Percentiles rank a stretch among this genome's conserved stretches.
These are phyloP conservation scores for Thecophora atra DNA, from an alignment of 2,888 invertebrate genomes.

Conservation along the genomic window DNA sequence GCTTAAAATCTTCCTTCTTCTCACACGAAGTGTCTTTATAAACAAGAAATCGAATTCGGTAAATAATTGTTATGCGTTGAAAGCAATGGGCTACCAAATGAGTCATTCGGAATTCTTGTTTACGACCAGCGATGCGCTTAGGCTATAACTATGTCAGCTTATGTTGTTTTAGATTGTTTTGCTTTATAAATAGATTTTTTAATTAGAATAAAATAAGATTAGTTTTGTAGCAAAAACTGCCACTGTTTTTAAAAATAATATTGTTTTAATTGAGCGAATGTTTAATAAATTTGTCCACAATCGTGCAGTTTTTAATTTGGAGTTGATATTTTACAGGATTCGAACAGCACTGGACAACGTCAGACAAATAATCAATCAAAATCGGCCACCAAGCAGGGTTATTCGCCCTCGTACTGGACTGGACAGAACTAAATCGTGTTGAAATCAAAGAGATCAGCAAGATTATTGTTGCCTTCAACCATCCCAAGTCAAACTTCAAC, in stretches of 20 bases:
- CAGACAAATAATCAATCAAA: slow-evolving; percentile 66
- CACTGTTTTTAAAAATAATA: neutral
- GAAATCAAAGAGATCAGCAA: slow-evolving; percentile 27
- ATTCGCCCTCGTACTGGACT: slow-evolving; percentile 66
- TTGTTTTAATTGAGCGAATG: neutral
- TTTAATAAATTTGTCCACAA: neutral
- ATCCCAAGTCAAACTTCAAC: slow-evolving; percentile 34
- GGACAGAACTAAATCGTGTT: slow-evolving; percentile 62
- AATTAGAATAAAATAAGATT: neutral
- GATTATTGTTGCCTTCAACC: slow-evolving; percentile 35
- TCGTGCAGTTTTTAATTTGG: slow-evolving; percentile 34
- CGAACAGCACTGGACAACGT: slow-evolving; percentile 67
- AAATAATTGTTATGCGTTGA: too few species aligned
- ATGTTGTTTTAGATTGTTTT: slow-evolving; percentile 15
- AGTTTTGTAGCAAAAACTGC: neutral
- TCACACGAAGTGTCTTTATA: too few species aligned
- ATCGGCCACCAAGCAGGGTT: slow-evolving; percentile 65
- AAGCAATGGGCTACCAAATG: too few species aligned
- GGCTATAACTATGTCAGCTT: neutral
- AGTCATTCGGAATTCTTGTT: too few species aligned
- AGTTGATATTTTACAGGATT: slow-evolving; percentile 59
- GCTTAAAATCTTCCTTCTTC: too few species aligned
- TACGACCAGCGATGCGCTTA: too few species aligned
- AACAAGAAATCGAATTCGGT: too few species aligned
- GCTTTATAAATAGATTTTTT: neutral